Evolutionary conservation across 2,888 invertebrate species (phyloP), one percentile per base, ranked within the genome.

Genomic region (Strigamia crassipes): DNA sequence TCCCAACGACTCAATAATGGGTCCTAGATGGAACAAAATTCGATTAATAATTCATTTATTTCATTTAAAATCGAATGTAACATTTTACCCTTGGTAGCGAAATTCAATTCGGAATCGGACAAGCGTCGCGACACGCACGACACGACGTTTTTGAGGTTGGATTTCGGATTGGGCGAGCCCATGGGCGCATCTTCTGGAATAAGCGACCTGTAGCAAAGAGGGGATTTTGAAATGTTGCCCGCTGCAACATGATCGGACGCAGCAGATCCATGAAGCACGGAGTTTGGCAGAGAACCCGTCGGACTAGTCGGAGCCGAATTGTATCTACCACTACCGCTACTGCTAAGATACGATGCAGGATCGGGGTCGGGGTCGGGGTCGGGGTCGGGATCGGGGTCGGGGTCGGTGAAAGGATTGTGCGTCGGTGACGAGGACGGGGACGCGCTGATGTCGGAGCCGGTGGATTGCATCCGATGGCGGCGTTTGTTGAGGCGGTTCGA

Each of bases 71-170:
- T n/a, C n/a, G n/a, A n/a, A n/a, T n/a, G n/a, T n/a, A n/a, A n/a
- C 4, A 12, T 83, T 87, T 89, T 89, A 96, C 97, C 96, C 93
- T 96, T 96, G 5, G 96, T 96, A 13, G 96, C 95, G 79, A 96
- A 92, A 89, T 94, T 96, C 84, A 96, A 90, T 89, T 97, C 97
- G 0, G 97, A 96, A 88, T 97, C 97, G 2, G 96, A 96, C 4
- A 96, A 96, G 85, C 96, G 90, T 81, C 96, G 90, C 84, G 85
- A 90, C 87, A 42, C 90, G 89, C 86, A 89, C 88, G 83, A 89
- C 86, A 23, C 89, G 88, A 87, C 88, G 82, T 88, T 85, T 85
- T 90, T 91, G 10, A 90, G 89, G n/a, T 18, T 61, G 61, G 18
- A 18, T 61, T 61, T 61, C 23, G 61, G 61, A 10, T 61, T 61